Evolutionary conservation across 2,797 vertebrate genomes (phyloP).

Genomic region (Epinephelus awoara): DNA sequence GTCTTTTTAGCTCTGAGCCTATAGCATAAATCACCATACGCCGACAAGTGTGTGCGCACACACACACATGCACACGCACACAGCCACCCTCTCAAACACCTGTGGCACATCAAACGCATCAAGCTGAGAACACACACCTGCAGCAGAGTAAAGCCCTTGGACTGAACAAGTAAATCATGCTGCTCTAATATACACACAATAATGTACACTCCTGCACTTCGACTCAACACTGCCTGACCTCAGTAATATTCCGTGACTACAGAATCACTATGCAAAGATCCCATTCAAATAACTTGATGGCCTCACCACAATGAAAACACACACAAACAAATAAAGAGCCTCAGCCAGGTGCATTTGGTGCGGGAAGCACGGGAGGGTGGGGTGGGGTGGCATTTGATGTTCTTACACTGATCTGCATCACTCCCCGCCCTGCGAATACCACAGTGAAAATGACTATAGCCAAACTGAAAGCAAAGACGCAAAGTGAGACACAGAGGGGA

Average conservation of each 20-base stretch:
- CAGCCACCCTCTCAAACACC: conserved; percentile 58
- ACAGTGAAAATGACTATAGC: conserved; percentile 13
- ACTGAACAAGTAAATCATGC: conserved; percentile 69
- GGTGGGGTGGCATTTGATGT: not conserved
- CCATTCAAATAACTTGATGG: conserved; percentile 64
- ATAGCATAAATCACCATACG: conserved; percentile 68
- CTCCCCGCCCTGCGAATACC: conserved; percentile 9
- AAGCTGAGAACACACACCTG: conserved; percentile 73
- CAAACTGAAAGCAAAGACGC: conserved; percentile 7
- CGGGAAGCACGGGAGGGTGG: not conserved
- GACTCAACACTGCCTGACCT: conserved; percentile 47
- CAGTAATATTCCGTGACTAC: conserved; percentile 45
- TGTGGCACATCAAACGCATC: conserved; percentile 75
- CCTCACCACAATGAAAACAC: conserved; percentile 38
- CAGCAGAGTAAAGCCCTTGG: conserved; percentile 52
- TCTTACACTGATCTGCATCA: conserved; percentile 11
- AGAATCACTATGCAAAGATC: conserved; percentile 66
- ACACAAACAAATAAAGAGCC: conserved; percentile 55
- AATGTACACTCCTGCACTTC: conserved; percentile 23
- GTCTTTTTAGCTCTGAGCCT: conserved; percentile 59
- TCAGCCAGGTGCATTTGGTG: conserved; percentile 43
- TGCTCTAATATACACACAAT: conserved; percentile 54
- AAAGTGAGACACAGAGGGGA: not conserved
- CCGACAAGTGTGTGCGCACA: conserved; percentile 27
- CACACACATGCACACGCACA: conserved; percentile 27